Percentiles rank a stretch among this genome's conserved stretches.
phyloP scores from a whole-genome alignment of 2,113 vertebrate genomes.

The Pygoscelis adeliae region DNA sequence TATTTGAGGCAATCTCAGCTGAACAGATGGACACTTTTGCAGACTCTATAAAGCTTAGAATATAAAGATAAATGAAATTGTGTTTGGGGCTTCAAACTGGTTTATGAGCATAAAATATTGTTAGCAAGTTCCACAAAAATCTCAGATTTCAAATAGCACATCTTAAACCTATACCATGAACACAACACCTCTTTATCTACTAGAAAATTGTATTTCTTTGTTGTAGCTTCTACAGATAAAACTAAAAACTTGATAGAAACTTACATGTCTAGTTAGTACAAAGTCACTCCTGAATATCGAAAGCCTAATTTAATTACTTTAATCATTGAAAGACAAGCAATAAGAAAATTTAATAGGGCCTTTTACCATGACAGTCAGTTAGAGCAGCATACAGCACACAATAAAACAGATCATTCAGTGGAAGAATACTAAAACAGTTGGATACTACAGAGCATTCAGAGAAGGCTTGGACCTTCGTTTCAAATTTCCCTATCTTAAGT shows the following conservation, averaged over 20 bases:
- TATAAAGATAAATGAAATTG: conserved; percentile 81
- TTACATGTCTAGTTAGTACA: not conserved
- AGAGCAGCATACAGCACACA: not conserved
- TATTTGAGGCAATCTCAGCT: conserved; percentile 79
- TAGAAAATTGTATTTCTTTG: not conserved
- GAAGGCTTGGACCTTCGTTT: not conserved
- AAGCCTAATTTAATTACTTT: not conserved
- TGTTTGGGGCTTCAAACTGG: conserved; percentile 57
- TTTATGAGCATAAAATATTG: conserved; percentile 72
- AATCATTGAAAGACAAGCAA: not conserved
- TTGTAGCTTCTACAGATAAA: not conserved
- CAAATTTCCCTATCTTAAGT: not conserved
- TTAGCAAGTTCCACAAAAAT: conserved; percentile 15
- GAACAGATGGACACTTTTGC: conserved; percentile 88
- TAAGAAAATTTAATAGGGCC: not conserved
- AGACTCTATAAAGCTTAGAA: conserved; percentile 74
- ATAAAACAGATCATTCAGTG: not conserved
- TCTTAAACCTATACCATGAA: not conserved
- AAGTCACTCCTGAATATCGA: not conserved
- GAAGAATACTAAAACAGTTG: not conserved
- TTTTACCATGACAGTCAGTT: not conserved
- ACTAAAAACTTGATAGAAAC: not conserved
- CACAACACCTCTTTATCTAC: not conserved
- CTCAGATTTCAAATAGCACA: not conserved
- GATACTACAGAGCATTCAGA: not conserved